phyloP scores from a whole-genome alignment of 37 sponge, comb jelly and placozoan species.

The Tethya wilhelma region DNA sequence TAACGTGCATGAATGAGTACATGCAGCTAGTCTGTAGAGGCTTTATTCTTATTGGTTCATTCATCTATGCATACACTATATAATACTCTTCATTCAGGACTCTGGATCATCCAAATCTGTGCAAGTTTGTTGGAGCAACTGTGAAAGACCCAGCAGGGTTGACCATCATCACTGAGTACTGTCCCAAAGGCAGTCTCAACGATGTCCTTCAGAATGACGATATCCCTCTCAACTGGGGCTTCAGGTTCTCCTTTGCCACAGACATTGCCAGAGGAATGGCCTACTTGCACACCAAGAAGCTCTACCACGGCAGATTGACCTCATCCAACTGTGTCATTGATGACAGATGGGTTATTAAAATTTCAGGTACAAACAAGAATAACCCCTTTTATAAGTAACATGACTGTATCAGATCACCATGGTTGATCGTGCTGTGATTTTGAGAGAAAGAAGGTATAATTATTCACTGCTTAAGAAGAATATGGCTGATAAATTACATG shows the following conservation, averaged over 20 bases:
- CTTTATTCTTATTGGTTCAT: background rate
- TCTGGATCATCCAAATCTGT: conserved; percentile 87
- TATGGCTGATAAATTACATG: background rate
- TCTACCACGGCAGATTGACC: conserved; percentile 79
- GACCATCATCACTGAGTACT: conserved; percentile 86
- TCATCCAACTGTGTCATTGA: conserved; percentile 92
- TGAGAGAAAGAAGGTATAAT: too few relatives aligned
- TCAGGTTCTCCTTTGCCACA: conserved; percentile 85
- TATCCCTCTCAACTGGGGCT: conserved; percentile 92
- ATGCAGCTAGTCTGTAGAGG: too few relatives aligned
- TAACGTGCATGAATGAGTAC: too few relatives aligned
- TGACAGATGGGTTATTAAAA: conserved; percentile 90
- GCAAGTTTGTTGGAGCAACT: conserved; percentile 88
- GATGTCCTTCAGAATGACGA: conserved; percentile 94
- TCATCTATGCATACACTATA: too few relatives aligned
- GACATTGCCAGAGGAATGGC: conserved; percentile 89
- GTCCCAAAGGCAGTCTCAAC: conserved; percentile 91
- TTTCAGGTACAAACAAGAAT: conserved; percentile 88
- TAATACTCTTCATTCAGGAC: too few relatives aligned
- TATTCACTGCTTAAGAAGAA: too few relatives aligned
- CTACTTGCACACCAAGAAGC: conserved; percentile 71
- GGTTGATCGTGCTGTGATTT: too few relatives aligned
- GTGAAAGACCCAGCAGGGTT: conserved; percentile 41
- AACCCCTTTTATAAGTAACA: too few relatives aligned
- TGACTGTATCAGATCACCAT: too few relatives aligned